Percentiles rank a stretch among this genome's conserved stretches.
phyloP scores from a whole-genome alignment of 2,888 invertebrate species.

The Drosophila birchii region DNA sequence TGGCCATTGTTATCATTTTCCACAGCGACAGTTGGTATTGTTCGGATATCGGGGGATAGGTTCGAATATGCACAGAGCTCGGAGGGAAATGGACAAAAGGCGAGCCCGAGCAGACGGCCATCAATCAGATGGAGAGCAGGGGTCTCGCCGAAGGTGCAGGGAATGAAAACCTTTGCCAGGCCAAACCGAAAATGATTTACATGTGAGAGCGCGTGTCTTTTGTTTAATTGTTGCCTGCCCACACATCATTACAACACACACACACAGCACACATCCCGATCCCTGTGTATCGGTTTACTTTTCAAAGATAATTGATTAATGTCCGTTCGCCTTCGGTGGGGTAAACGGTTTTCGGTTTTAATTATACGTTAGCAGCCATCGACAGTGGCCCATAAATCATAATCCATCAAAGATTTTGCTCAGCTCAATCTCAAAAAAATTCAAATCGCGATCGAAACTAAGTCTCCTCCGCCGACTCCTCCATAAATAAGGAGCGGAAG shows the following conservation, averaged over 20 bases:
- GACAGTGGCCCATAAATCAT: constrained; percentile 74
- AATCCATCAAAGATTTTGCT: constrained; percentile 79
- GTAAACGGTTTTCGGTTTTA: constrained; percentile 67
- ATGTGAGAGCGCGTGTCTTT: constrained; percentile 76
- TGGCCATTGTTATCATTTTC: constrained; percentile 59
- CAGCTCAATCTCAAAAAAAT: constrained; percentile 53
- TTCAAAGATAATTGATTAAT: constrained; percentile 73
- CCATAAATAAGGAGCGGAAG: constrained; percentile 59
- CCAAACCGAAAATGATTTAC: constrained; percentile 71
- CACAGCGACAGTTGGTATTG: constrained; percentile 56
- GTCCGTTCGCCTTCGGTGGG: constrained; percentile 35
- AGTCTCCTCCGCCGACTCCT: constrained; percentile 10
- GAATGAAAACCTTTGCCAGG: constrained; percentile 53
- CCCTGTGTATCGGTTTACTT: constrained; percentile 57
- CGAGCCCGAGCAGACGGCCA: constrained; percentile 49
- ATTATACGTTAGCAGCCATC: constrained; percentile 76
- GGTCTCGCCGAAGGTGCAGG: constrained; percentile 2
- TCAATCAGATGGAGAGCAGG: constrained; percentile 62
- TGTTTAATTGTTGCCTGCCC: constrained; percentile 77
- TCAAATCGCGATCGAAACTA: constrained; percentile 67
- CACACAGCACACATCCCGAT: constrained; percentile 17
- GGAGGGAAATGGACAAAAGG: constrained; percentile 56
- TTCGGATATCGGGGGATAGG: constrained; percentile 27
- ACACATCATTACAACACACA: constrained; percentile 55
- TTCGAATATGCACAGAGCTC: constrained; percentile 8